Percentiles rank a stretch among this genome's conserved stretches.
Conservation (phyloP, 2,113 vertebrate genomes). For the Rattus rattus region DNA sequence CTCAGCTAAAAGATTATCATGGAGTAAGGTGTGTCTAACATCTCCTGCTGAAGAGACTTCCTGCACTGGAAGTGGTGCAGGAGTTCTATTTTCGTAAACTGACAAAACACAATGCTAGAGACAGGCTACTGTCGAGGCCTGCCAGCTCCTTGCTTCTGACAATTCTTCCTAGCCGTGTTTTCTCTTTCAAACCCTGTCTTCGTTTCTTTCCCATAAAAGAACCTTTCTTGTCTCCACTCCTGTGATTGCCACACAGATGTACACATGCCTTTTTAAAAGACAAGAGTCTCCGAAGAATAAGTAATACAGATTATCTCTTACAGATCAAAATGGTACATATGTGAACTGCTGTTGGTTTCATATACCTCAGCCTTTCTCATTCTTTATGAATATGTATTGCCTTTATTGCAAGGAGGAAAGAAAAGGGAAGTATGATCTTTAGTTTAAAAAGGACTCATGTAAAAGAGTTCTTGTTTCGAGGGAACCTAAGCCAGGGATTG, state of each 20-base stretch:
- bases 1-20: not conserved
- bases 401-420: not conserved
- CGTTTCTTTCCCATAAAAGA: not conserved
- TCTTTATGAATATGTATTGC: constrained; percentile 45
- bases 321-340: not conserved
- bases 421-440: constrained; percentile 43
- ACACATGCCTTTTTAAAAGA: not conserved
- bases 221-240: not conserved
- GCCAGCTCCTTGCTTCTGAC: no score
- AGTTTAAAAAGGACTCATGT: constrained; percentile 31
- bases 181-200: not conserved
- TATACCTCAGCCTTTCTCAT: not conserved
- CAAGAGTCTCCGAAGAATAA: not conserved
- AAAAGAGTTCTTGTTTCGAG: constrained; percentile 27
- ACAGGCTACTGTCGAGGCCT: no score
- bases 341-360: not conserved
- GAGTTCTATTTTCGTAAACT: not conserved
- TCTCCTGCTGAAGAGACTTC: not conserved
- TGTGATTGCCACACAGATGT: not conserved
- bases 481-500: not conserved
- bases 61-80: not conserved
- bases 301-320: not conserved
- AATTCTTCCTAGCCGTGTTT: not conserved
- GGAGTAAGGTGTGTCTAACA: fast-evolving
- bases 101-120: not conserved